Conservation (phyloP, 2,797 vertebrate genomes). For the Dromococcyx pavoninus region DNA sequence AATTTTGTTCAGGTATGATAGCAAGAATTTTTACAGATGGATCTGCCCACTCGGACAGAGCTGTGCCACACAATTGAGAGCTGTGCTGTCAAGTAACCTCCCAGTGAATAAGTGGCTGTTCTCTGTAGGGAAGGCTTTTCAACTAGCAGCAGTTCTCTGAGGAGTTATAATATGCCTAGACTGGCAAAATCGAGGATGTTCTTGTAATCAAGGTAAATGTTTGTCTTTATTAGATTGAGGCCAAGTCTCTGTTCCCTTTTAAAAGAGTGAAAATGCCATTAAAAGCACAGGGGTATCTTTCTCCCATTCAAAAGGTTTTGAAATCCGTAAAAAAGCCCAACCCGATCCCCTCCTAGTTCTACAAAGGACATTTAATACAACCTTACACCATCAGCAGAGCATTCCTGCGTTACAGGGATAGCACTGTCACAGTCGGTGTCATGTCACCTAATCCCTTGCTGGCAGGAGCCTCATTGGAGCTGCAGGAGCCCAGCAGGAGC, state of each 20-base stretch:
- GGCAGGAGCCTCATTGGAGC: background rate
- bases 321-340: background rate
- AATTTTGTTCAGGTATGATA: background rate
- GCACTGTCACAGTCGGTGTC: background rate
- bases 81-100: background rate
- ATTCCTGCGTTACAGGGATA: accelerated
- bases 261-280: background rate
- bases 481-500: accelerated
- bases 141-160: background rate
- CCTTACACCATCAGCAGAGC: background rate
- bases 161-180: background rate
- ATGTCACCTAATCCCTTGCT: background rate
- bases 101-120: background rate
- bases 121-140: background rate
- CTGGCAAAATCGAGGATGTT: background rate
- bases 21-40: background rate
- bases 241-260: background rate
- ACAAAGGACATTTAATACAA: background rate
- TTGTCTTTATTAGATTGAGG: background rate
- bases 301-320: background rate
- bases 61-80: background rate
- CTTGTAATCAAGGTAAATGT: background rate
- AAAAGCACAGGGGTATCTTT: background rate
- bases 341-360: background rate
- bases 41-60: accelerated